These are phyloP conservation scores for Argopecten irradians DNA, from an alignment of 1,140 invertebrate species.

Conservation along the genomic window DNA sequence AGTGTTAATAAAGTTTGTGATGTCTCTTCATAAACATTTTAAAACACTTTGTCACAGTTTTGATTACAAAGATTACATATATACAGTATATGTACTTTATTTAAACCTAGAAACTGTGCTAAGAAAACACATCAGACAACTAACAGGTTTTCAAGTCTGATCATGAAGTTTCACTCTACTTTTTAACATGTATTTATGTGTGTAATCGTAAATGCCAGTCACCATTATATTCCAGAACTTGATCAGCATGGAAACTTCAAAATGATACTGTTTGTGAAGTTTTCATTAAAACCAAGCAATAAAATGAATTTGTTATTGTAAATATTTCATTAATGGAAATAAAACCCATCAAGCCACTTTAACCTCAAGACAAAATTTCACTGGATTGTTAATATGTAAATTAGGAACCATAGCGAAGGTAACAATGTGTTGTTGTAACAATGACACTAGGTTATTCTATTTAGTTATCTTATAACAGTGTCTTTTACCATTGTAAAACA, in stretches of 20 bases:
- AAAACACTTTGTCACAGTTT: conserved; percentile 3
- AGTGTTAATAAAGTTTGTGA: background rate
- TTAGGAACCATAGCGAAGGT: conserved; percentile 14
- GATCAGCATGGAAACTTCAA: background rate
- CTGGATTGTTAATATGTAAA: background rate
- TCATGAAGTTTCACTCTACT: conserved; percentile 10
- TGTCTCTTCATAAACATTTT: background rate
- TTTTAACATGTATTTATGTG: conserved; percentile 13
- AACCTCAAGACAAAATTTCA: background rate
- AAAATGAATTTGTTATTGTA: background rate
- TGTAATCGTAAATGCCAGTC: background rate
- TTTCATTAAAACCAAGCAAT: background rate
- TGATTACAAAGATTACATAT: background rate
- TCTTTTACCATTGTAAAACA: background rate
- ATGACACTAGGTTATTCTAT: background rate
- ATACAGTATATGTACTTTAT: too few species aligned
- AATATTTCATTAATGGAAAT: conserved; percentile 19
- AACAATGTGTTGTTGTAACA: background rate
- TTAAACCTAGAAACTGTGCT: background rate
- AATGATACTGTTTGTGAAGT: background rate
- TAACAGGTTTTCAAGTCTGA: background rate
- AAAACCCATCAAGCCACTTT: background rate
- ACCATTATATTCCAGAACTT: background rate
- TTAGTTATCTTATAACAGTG: conserved; percentile 1
- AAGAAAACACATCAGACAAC: background rate